phyloP scores from a whole-genome alignment of 2,888 invertebrate species.

The Cryptocephalus moraei region DNA sequence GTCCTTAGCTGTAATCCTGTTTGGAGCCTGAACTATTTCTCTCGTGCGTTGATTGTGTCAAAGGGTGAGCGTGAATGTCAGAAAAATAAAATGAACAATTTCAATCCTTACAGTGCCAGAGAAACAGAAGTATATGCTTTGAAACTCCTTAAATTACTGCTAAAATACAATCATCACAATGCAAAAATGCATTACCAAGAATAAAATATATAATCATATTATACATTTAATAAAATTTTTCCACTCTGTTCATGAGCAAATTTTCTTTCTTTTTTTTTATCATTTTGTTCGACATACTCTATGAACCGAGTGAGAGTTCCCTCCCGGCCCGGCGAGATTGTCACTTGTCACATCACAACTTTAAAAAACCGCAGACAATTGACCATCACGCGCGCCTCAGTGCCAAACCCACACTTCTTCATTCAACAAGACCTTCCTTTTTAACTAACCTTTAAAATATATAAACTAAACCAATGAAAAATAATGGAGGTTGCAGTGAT shows the following conservation, averaged over 20 bases:
- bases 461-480: constrained; percentile 13
- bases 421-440: constrained; percentile 11
- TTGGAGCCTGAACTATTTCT: constrained; percentile 22
- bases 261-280: neutral
- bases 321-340: constrained; percentile 27
- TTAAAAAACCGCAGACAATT: constrained; percentile 5
- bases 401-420: constrained; percentile 32
- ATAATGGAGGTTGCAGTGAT: constrained; percentile 22
- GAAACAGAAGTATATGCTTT: constrained; percentile 37
- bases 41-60: constrained; percentile 1
- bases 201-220: constrained; percentile 64
- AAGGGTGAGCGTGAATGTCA: neutral
- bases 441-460: constrained; percentile 15
- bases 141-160: constrained; percentile 40
- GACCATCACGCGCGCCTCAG: constrained; percentile 21
- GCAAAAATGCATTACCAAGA: constrained; percentile 70
- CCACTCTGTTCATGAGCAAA: constrained; percentile 32
- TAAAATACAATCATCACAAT: constrained; percentile 50
- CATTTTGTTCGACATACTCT: constrained; percentile 12
- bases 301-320: constrained; percentile 32
- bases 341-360: constrained; percentile 13
- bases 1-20: constrained; percentile 35
- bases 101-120: constrained; percentile 10
- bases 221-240: constrained; percentile 35
- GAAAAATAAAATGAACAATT: constrained; percentile 1